Conservation (phyloP, 2,113 vertebrate species). For the Siphamia tubifer region DNA sequence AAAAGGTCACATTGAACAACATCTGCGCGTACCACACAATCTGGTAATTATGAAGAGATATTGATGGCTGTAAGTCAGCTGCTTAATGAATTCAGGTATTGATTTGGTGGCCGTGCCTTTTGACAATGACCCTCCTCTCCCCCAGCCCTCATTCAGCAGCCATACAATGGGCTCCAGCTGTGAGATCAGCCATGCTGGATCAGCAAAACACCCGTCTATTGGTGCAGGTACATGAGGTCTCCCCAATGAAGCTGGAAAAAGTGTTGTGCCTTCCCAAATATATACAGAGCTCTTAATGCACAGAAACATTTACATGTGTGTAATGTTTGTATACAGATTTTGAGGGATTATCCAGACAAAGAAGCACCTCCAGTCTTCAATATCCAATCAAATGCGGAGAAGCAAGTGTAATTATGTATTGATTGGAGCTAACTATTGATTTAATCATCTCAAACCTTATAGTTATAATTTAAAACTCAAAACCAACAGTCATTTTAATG, state of each 20-base stretch:
- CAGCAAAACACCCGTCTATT: conserved; percentile 39
- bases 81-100: conserved; percentile 79
- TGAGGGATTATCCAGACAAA: conserved; percentile 24
- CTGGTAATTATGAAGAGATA: conserved; percentile 71
- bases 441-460: conserved; percentile 43
- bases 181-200: conserved; percentile 56
- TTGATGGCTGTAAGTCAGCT: conserved; percentile 71
- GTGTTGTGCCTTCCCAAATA: neutral
- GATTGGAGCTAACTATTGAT: conserved; percentile 71
- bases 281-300: neutral
- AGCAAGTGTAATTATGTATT: conserved; percentile 71
- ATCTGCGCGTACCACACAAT: conserved; percentile 59
- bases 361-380: conserved; percentile 32
- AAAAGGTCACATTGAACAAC: conserved; percentile 43
- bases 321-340: conserved; percentile 16
- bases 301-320: neutral
- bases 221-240: conserved; percentile 25
- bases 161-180: conserved; percentile 73
- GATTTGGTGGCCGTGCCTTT: conserved; percentile 70
- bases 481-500: conserved; percentile 21
- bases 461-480: conserved; percentile 44
- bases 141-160: conserved; percentile 56
- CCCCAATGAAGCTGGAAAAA: neutral
- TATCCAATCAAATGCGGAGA: conserved; percentile 60
- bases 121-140: conserved; percentile 69